phyloP scores from a whole-genome alignment of 2,888 invertebrate species.

The Meliscaeva auricollis region DNA sequence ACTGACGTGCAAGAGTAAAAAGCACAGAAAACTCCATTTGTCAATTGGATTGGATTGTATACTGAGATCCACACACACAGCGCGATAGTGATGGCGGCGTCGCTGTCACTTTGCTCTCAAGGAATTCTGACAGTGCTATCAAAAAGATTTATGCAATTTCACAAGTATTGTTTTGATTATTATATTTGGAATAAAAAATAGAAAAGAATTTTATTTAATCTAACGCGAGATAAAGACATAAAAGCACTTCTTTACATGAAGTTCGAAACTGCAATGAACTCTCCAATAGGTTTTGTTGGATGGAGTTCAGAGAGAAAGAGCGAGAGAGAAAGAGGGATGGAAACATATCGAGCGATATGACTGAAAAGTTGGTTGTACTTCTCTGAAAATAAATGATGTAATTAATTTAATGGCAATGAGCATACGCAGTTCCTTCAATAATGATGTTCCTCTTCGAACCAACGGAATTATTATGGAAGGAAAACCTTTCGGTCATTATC shows the following conservation, averaged over 20 bases:
- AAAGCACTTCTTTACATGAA: slow-evolving; percentile 72
- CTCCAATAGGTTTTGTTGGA: slow-evolving; percentile 64
- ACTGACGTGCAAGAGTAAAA: slow-evolving; percentile 73
- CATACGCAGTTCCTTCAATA: slow-evolving; percentile 71
- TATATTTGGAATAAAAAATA: not conserved
- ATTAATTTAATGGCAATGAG: slow-evolving; percentile 78
- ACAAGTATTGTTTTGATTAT: slow-evolving; percentile 28
- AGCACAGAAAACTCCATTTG: slow-evolving; percentile 71
- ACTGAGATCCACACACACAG: slow-evolving; percentile 25
- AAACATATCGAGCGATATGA: slow-evolving; percentile 7
- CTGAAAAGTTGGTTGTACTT: slow-evolving; percentile 61
- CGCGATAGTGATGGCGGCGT: slow-evolving; percentile 63
- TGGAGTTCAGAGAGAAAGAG: slow-evolving; percentile 66
- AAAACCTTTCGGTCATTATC: slow-evolving; percentile 58
- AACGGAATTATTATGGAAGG: slow-evolving; percentile 51
- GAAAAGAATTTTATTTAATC: slow-evolving; percentile 31
- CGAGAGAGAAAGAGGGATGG: slow-evolving; percentile 21
- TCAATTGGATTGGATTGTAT: slow-evolving; percentile 62
- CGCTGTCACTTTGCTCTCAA: slow-evolving; percentile 61
- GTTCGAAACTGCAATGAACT: slow-evolving; percentile 75
- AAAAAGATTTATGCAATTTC: slow-evolving; percentile 11
- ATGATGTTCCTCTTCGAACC: slow-evolving; percentile 74
- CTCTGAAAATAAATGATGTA: slow-evolving; percentile 78
- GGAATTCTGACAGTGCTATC: slow-evolving; percentile 49
- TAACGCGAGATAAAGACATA: slow-evolving; percentile 44